phyloP scores from a whole-genome alignment of 2,113 vertebrate species.

The Cryptomyrus ogoouensis region DNA sequence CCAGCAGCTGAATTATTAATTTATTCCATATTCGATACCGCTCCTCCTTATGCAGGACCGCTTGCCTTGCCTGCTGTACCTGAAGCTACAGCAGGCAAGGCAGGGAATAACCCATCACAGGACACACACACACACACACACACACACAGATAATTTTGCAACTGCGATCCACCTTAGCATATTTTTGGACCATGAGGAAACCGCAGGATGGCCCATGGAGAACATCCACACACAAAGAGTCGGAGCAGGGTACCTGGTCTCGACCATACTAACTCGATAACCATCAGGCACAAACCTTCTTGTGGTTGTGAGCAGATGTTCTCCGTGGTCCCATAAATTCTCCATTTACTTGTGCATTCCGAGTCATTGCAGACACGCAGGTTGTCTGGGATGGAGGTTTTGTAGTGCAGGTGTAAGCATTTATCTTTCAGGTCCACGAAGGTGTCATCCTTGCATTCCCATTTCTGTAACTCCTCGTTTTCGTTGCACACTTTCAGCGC shows the following conservation, averaged over 20 bases:
- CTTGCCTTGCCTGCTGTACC: no score
- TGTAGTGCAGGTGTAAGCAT: slow-evolving; percentile 70
- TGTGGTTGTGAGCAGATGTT: slow-evolving; percentile 75
- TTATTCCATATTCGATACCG: not conserved
- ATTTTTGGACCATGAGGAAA: not conserved
- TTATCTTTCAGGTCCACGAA: slow-evolving; percentile 71
- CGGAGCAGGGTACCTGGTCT: not conserved
- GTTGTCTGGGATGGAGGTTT: slow-evolving; percentile 59
- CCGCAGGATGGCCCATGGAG: not conserved
- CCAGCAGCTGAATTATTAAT: not conserved
- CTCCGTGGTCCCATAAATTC: slow-evolving; percentile 68
- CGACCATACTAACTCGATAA: not conserved
- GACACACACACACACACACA: not conserved
- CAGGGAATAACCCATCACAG: not conserved
- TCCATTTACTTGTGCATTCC: slow-evolving; percentile 73
- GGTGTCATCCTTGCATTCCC: slow-evolving; percentile 82
- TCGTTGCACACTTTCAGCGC: slow-evolving; percentile 70
- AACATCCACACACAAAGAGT: no score
- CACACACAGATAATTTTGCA: not conserved
- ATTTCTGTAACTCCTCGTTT: slow-evolving; percentile 70
- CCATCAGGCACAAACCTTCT: slow-evolving; percentile 65
- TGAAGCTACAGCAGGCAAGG: not conserved
- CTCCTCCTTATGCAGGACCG: not conserved
- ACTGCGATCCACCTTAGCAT: not conserved
- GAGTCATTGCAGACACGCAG: slow-evolving; percentile 67